A percentile compares a stretch with the other conserved stretches of the same genome.
Evolutionary conservation across 2,113 vertebrate species (phyloP).

Genomic region (Hemiprocne comata): DNA sequence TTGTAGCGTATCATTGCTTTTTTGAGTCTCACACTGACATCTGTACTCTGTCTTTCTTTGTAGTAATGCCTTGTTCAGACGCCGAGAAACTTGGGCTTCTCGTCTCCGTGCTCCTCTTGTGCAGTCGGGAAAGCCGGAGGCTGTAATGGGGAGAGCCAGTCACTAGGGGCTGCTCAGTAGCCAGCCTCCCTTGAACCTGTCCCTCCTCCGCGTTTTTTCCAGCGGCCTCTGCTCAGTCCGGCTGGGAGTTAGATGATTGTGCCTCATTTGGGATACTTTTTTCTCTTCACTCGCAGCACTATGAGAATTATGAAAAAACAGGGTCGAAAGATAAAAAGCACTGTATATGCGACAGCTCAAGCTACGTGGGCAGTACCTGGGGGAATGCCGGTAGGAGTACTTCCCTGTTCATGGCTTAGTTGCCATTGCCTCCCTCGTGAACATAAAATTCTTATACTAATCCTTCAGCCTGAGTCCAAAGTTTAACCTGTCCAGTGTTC

Average conservation of each 20-base stretch:
- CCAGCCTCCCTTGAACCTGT: background rate
- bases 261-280: background rate
- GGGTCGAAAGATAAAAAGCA: background rate
- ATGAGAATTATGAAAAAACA: background rate
- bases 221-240: background rate
- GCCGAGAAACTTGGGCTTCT: background rate
- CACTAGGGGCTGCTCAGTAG: constrained; percentile 64
- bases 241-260: background rate
- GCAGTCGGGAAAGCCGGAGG: background rate
- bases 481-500: background rate
- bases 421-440: background rate
- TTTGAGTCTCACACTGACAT: background rate
- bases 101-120: background rate
- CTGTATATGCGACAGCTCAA: background rate
- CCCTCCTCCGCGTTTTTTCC: background rate
- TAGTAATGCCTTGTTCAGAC: background rate
- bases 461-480: background rate
- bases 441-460: background rate
- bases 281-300: background rate
- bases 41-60: background rate
- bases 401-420: background rate
- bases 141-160: background rate
- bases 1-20: background rate
- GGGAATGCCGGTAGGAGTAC: background rate
- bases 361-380: background rate